phyloP scores from a whole-genome alignment of 2,888 invertebrate genomes.

The Hemaris fuciformis region DNA sequence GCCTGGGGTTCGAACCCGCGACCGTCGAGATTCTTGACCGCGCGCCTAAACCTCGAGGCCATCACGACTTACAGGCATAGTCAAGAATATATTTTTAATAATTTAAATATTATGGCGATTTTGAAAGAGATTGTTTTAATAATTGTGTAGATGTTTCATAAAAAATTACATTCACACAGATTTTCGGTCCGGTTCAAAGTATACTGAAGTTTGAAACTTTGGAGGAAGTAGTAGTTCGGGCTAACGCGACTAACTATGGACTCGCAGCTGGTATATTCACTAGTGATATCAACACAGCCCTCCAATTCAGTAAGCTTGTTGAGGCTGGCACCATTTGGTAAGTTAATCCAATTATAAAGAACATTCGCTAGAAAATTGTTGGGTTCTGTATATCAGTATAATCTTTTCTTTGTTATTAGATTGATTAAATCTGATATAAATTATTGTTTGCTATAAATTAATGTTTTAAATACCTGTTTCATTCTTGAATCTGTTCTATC shows the following conservation, averaged over 20 bases:
- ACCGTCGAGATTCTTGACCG: too few species aligned
- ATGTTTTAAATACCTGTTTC: too few species aligned
- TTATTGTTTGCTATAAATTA: too few species aligned
- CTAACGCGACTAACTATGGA: slow-evolving; percentile 90
- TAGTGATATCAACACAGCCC: slow-evolving; percentile 88
- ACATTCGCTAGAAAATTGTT: background rate
- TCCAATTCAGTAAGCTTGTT: slow-evolving; percentile 87
- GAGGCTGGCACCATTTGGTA: slow-evolving; percentile 91
- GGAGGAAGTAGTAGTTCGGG: slow-evolving; percentile 90
- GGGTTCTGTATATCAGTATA: background rate
- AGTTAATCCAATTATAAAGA: background rate
- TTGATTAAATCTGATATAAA: too few species aligned
- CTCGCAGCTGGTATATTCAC: slow-evolving; percentile 92
- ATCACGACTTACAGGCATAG: too few species aligned
- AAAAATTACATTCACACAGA: slow-evolving; percentile 72
- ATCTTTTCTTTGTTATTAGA: too few species aligned
- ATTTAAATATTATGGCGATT: too few species aligned
- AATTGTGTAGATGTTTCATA: background rate
- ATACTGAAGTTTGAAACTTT: slow-evolving; percentile 90
- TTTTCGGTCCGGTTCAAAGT: slow-evolving; percentile 94
- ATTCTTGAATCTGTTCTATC: too few species aligned
- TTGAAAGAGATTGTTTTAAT: too few species aligned
- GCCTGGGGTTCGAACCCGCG: too few species aligned
- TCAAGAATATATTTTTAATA: too few species aligned
- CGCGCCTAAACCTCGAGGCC: too few species aligned